Base-by-base conservation (phyloP, 2,797 vertebrate genomes). In the Leuciscus waleckii region DNA sequence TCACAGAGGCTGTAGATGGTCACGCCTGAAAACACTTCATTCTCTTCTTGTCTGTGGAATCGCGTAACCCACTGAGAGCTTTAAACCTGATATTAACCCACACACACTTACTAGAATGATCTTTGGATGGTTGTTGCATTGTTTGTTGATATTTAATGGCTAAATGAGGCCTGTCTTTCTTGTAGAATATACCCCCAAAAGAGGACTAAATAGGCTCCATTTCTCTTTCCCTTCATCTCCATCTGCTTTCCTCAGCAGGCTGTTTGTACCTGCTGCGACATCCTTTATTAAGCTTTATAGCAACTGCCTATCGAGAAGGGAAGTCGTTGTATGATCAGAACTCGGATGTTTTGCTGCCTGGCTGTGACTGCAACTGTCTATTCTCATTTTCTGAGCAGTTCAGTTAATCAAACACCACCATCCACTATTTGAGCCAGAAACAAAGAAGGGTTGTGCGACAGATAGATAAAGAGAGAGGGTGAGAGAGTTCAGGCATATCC, bases 321-420 rank as follows among this genome's bases (percentile, higher is more conserved):
- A 0, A 26, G 41, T 89, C 90, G 89, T 90, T 93, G 92, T 90
- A 93, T 85, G 87, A 83, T 79, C 3, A 11, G 35, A 76, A 87
- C 89, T 87, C 82, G 77, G 89, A 90, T 88, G 82, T 90, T 91
- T 89, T 87, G 85, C 88, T 87, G 87, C 84, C 69, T 80, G 84
- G 89, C 88, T 85, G 90, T 90, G 92, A 93, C 92, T 92, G 91
- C 85, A 89, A 87, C 83, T 75, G 88, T 74, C 83, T 13, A 81
- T 83, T 81, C 89, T 92, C 89, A 91, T 94, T 93, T 93, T 92
- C 88, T 90, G 88, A 93, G 89, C 86, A 90, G 87, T 88, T 91
- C 90, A 82, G n/a, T 89, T 88, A 88, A 89, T 89, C 83, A 35
- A 35, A 29, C 83, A 80, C 49, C 67, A 70, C 79, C 56, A 74